Base-by-base conservation (phyloP, 1,140 invertebrate species). In the Eupeodes corollae region DNA sequence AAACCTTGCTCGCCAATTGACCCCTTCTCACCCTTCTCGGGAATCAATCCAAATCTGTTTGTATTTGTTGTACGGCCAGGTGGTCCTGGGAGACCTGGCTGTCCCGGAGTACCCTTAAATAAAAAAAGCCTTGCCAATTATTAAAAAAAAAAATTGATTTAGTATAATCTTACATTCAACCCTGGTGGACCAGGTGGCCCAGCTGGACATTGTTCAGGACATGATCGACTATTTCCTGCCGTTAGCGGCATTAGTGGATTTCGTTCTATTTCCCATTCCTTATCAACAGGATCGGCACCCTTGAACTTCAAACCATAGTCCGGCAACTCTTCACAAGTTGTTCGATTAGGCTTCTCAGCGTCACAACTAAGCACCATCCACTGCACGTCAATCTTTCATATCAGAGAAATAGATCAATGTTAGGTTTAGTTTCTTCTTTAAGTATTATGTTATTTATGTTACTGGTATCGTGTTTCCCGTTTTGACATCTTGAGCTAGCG, bases 281-380 rank as follows among this genome's bases (percentile, higher is more conserved):
- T 38, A 14, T 32, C 45, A 16, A 43, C 42, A 0, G 42, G 34
- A 12, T 37, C 21, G 1, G 32, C 30, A 19, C 45, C 46, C 6
- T 6, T 31, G 42, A n/a, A 14, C 8, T 21, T 8, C n/a, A n/a
- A 32, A 45, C 18, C 16, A 35, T 18, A 14, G 15, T 48, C 31
- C 1, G 44, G 47, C 15, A 87, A 56, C 66, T 87, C 84, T 46
- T 75, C 73, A 59, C 85, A 88, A n/a, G 67, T 75, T 58, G 86
- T 81, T 55, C 80, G 68, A 51, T 80, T 74, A 10, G 82, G 79
- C 57, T 76, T 73, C 2, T 76, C 75, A n/a, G 83, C 80, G 68
- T 88, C 84, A 63, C 85, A 88, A 55, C 79, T 82, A 52, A 88
- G 69, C 11, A 83, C 75, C 80, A 87, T 82, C 83, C 81, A 86